Evolutionary conservation across 2,888 invertebrate species (phyloP), one percentile per base, ranked within the genome.

Genomic region (Aspidiotus rigidus): DNA sequence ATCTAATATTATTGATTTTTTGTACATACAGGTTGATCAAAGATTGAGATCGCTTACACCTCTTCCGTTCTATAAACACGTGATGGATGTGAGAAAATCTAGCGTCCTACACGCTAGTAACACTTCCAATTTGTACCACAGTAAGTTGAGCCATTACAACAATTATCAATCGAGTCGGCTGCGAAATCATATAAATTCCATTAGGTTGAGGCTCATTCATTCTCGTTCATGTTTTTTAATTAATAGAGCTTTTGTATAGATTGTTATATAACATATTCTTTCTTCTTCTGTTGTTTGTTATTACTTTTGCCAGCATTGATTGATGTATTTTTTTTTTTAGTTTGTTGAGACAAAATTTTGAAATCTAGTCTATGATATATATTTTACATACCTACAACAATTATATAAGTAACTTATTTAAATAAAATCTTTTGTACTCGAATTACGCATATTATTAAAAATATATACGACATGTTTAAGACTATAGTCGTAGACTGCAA

Each of bases 11-110:
- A n/a, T n/a, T n/a, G n/a, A 28, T 28, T 28, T 28, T 5, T 3
- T 13, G n/a, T n/a, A 6, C 10, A 49, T 49, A 49, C 49, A 80
- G 80, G 77, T 80, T 44, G 78, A 79, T 66, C 86, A 88, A 75
- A 82, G 90, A 73, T 88, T 89, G 61, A 84, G 88, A 74, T 90
- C 90, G 16, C 83, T 87, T 75, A 87, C 88, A 63, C 75, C 75
- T 7, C 71, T 73, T 2, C 71, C 64, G 49, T 69, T 71, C 64
- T 42, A 70, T 71, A 63, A 60, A 49, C 15, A 39, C 53, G 56
- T 28, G 28, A 28, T 28, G 28, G 28, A 42, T 6, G 1, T 8
- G 2, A 39, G 39, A n/a, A 15, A 62, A n/a, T 8, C 15, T 41
- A 44, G 17, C 28, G 44, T 40, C 10, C 61, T 40, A 11, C 13